Percentiles rank a stretch among this genome's conserved stretches.
phyloP scores from a whole-genome alignment of 2,797 vertebrate species.

The Poecilia wingei region DNA sequence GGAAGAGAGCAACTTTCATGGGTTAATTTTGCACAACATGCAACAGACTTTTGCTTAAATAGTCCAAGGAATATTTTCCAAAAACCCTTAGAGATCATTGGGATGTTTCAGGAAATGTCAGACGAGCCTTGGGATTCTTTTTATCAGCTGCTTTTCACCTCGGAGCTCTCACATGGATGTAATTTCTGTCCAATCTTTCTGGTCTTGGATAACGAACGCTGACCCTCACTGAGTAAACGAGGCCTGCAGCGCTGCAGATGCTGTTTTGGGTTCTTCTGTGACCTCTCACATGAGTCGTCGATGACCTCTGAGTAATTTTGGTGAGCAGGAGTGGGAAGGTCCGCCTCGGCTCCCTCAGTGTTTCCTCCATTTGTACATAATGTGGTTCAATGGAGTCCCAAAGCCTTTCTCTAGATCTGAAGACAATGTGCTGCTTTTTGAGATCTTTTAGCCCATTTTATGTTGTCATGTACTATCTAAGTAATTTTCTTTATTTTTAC shows the following conservation, averaged over 20 bases:
- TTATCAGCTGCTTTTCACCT: not conserved
- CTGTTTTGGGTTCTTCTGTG: not conserved
- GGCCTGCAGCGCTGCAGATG: not conserved
- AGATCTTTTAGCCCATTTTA: not conserved
- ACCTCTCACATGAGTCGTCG: not conserved
- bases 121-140: not conserved
- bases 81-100: not conserved
- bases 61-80: not conserved
- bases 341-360: no score
- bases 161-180: not conserved
- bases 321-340: not conserved
- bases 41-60: not conserved
- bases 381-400: not conserved
- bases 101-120: not conserved
- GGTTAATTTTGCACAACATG: not conserved
- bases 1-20: not conserved
- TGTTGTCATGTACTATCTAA: not conserved
- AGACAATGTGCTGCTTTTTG: not conserved
- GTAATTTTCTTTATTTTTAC: not conserved
- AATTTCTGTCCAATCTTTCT: not conserved
- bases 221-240: not conserved
- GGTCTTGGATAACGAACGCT: not conserved
- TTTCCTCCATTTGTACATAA: not conserved
- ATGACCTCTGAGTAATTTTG: not conserved
- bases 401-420: not conserved